Percentiles rank a stretch among this genome's conserved stretches.
Evolutionary conservation across 2,113 vertebrate genomes (phyloP).

Genomic region (Solenodon paradoxus): DNA sequence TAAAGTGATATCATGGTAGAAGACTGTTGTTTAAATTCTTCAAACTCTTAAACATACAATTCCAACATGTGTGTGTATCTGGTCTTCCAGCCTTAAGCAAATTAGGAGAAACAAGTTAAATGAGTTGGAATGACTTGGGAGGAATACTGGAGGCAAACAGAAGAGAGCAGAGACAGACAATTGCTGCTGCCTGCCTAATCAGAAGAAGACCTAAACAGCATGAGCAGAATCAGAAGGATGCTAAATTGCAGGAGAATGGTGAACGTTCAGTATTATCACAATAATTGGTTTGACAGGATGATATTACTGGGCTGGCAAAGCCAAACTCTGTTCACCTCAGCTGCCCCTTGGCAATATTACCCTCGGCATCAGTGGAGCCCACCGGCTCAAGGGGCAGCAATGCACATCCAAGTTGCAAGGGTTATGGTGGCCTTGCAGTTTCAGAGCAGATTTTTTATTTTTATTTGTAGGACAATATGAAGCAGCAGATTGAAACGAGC

Average conservation of each 20-base stretch:
- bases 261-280: background rate
- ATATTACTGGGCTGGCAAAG: background rate
- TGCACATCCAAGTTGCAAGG: background rate
- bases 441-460: slow-evolving; percentile 11
- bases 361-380: background rate
- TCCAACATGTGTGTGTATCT: background rate
- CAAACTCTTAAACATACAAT: background rate
- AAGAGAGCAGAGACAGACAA: background rate
- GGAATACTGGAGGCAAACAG: background rate
- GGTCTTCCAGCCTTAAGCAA: background rate
- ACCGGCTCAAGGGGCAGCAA: background rate
- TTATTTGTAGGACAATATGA: background rate
- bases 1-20: background rate
- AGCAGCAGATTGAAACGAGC: background rate
- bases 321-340: background rate
- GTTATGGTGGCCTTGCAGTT: background rate
- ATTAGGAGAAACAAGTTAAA: background rate
- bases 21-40: background rate
- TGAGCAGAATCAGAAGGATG: background rate
- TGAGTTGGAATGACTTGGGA: background rate
- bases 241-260: background rate
- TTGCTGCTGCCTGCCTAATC: background rate
- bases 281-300: background rate
- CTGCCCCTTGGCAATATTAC: background rate
- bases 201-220: background rate